These are phyloP conservation scores for Hypothenemus hampei DNA, from an alignment of 1,140 invertebrate genomes.

Conservation along the genomic window DNA sequence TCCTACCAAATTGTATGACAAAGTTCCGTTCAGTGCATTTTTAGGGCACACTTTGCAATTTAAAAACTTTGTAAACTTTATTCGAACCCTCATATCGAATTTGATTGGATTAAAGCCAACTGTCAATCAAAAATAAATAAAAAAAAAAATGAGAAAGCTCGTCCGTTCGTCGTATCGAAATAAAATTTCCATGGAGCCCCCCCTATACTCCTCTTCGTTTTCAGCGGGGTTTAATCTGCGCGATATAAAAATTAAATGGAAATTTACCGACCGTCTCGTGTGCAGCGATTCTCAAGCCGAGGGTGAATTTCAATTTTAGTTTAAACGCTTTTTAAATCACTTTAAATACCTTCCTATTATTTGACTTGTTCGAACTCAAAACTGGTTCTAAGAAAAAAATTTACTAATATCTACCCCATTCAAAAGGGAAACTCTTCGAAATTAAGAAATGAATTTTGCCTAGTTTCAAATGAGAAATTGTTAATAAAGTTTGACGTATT, in stretches of 20 bases:
- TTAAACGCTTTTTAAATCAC: constrained; percentile 45
- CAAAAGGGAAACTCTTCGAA: no score
- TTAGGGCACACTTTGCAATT: no score
- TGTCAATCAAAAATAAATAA: constrained; percentile 54
- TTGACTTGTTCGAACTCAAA: constrained; percentile 25
- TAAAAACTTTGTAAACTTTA: constrained; percentile 46
- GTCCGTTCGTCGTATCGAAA: constrained; percentile 39
- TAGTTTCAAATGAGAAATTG: constrained; percentile 27
- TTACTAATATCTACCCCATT: no score
- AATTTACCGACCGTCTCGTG: constrained; percentile 33
- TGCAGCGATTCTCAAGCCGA: constrained; percentile 25
- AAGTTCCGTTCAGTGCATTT: no score
- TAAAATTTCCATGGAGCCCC: constrained; percentile 27
- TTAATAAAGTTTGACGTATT: constrained; percentile 33
- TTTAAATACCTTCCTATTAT: constrained; percentile 34
- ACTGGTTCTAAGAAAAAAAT: no score
- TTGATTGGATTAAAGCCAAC: constrained; percentile 53
- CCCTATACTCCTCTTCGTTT: constrained; percentile 8
- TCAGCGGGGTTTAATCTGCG: constrained; percentile 37
- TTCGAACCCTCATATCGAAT: constrained; percentile 49
- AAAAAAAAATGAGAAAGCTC: constrained; percentile 39
- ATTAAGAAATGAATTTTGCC: no score
- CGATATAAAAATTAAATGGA: constrained; percentile 44
- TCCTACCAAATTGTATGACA: no score
- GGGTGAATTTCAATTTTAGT: constrained; percentile 45